A percentile compares a stretch with the other conserved stretches of the same genome.
Evolutionary conservation across 2,888 invertebrate genomes (phyloP).

Genomic region (Drosophila kanekoi): DNA sequence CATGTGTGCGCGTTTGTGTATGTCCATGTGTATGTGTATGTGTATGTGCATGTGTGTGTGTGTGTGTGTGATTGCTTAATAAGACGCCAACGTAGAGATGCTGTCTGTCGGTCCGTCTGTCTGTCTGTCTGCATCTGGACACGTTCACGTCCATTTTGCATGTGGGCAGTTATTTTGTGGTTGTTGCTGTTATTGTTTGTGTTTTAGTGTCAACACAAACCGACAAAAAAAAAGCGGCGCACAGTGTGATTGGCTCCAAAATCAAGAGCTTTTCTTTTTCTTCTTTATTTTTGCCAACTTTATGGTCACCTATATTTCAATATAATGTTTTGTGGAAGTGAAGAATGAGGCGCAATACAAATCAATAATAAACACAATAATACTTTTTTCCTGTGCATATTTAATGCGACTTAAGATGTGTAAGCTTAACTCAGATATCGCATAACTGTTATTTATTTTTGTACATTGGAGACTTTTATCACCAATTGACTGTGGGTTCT

Average conservation of each 20-base stretch:
- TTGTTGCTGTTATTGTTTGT: conserved; percentile 15
- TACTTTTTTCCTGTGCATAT: too few relatives aligned
- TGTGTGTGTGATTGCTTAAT: conserved; percentile 62
- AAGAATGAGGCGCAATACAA: too few relatives aligned
- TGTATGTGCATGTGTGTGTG: conserved; percentile 5
- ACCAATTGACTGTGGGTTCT: too few relatives aligned
- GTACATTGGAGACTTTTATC: too few relatives aligned
- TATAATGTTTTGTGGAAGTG: too few relatives aligned
- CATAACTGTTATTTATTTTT: too few relatives aligned
- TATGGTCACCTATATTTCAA: not conserved
- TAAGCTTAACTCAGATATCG: too few relatives aligned
- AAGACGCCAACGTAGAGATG: conserved; percentile 70
- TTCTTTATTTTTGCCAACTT: not conserved
- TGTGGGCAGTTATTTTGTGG: conserved; percentile 64
- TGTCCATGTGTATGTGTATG: not conserved
- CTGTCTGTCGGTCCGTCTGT: conserved; percentile 25
- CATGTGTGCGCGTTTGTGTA: not conserved
- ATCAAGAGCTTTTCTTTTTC: conserved; percentile 12
- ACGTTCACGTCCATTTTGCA: conserved; percentile 62
- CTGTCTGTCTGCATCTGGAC: conserved; percentile 47
- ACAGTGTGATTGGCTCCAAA: conserved; percentile 37
- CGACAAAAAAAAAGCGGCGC: conserved; percentile 44
- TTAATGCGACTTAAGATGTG: too few relatives aligned
- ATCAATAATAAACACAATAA: too few relatives aligned
- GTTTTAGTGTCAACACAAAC: conserved; percentile 42